phyloP scores from a whole-genome alignment of 2,113 vertebrate genomes.

The Neolamprologus longior region DNA sequence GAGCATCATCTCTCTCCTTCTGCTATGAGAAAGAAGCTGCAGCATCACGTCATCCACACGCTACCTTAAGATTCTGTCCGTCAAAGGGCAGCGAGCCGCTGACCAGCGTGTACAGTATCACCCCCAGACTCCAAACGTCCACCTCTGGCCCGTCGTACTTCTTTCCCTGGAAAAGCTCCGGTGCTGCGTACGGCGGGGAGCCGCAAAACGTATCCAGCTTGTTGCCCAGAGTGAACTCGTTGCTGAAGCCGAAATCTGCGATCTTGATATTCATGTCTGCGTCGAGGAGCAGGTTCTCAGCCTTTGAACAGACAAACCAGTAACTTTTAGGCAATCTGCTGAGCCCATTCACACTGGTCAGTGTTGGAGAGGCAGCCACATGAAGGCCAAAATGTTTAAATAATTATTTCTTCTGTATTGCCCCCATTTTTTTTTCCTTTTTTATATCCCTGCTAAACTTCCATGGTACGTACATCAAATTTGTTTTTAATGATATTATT shows the following conservation, averaged over 20 bases:
- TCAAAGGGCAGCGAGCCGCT: slow-evolving; percentile 98
- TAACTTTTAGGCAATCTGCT: not conserved
- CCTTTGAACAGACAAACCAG: slow-evolving; percentile 59
- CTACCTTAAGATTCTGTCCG: slow-evolving; percentile 96
- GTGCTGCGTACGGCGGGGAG: slow-evolving; percentile 94
- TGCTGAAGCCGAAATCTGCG: slow-evolving; percentile 98
- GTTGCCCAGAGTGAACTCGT: slow-evolving; percentile 94
- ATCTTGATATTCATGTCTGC: slow-evolving; percentile 99
- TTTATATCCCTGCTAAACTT: too few species aligned
- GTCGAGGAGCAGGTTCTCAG: slow-evolving; percentile 96
- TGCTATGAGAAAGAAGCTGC: not conserved
- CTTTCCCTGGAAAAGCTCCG: slow-evolving; percentile 98
- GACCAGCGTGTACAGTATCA: slow-evolving; percentile 97
- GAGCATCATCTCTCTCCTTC: not conserved
- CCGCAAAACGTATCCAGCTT: slow-evolving; percentile 99
- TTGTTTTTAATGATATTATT: not conserved
- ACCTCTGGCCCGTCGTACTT: slow-evolving; percentile 97
- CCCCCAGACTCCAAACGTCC: slow-evolving; percentile 97
- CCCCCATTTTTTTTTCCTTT: too few species aligned
- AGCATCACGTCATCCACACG: fast-evolving
- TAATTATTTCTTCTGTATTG: not conserved
- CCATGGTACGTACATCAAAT: too few species aligned
- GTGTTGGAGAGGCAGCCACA: not conserved
- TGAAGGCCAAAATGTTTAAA: not conserved
- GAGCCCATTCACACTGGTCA: too few species aligned